phyloP scores from a whole-genome alignment of 2,113 vertebrate genomes.

The Ciconia stormi region DNA sequence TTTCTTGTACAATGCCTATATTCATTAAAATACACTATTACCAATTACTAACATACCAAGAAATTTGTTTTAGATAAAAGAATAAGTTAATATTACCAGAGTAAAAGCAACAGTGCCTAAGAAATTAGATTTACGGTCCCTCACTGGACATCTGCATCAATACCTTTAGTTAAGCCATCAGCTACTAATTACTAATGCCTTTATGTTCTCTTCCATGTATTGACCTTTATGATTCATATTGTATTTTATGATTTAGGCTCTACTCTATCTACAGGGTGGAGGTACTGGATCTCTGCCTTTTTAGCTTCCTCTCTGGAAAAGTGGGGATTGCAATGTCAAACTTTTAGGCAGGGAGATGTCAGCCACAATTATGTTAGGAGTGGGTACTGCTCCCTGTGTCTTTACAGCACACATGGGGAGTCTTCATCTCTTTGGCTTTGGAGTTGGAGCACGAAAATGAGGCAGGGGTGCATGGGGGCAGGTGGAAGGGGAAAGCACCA shows the following conservation, averaged over 20 bases:
- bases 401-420: background rate
- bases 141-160: background rate
- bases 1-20: background rate
- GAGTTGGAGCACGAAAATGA: background rate
- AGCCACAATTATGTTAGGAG: background rate
- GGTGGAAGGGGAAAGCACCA: background rate
- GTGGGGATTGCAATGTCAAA: background rate
- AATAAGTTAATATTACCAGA: background rate
- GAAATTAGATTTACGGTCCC: background rate
- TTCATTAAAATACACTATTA: background rate
- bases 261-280: background rate
- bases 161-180: background rate
- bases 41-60: background rate
- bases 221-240: background rate
- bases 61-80: background rate
- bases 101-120: background rate
- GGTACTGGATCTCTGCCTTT: background rate
- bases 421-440: background rate
- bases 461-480: background rate
- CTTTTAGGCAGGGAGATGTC: rapidly evolving
- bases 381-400: background rate
- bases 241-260: background rate
- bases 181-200: background rate
- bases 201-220: background rate
- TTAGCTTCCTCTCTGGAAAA: background rate